A percentile compares a stretch with the other conserved stretches of the same genome.
phyloP scores from a whole-genome alignment of 2,888 invertebrate species.

The Drosophila birchii region DNA sequence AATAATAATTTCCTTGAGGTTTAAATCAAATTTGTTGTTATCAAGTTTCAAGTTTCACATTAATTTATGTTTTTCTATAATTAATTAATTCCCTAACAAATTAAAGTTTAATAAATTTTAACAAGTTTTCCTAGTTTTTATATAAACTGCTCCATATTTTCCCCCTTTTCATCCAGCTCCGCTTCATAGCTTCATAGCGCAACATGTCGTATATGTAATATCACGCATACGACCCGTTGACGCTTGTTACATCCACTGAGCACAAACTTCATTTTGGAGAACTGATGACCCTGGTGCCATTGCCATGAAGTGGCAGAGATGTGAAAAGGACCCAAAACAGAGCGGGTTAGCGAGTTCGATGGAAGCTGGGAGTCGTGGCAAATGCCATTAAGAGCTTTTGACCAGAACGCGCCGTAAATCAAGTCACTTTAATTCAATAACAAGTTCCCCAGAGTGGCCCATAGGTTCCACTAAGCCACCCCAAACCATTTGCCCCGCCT shows the following conservation, averaged over 20 bases:
- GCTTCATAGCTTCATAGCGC: neutral
- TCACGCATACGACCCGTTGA: conserved; percentile 44
- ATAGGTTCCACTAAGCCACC: conserved; percentile 23
- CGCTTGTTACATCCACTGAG: conserved; percentile 18
- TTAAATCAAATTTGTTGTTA: neutral
- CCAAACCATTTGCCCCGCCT: conserved; percentile 2
- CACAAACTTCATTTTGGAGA: conserved; percentile 35
- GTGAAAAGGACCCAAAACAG: conserved; percentile 2
- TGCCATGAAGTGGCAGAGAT: neutral
- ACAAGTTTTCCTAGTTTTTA: neutral
- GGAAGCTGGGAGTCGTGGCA: conserved; percentile 28
- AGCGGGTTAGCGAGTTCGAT: conserved; percentile 21
- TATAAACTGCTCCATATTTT: neutral
- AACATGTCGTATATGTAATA: conserved; percentile 35
- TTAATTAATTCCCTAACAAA: neutral
- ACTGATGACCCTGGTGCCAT: conserved; percentile 10
- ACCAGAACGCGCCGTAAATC: conserved; percentile 73
- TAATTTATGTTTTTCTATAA: neutral
- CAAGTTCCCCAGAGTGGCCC: conserved; percentile 58
- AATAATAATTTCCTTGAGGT: neutral
- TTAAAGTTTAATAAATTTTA: too few species aligned
- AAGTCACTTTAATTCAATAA: conserved; percentile 78
- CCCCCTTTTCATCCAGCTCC: neutral
- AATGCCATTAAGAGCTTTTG: conserved; percentile 70
- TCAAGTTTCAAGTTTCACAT: neutral